Evolutionary conservation across 2,888 invertebrate genomes (phyloP).

Genomic region (Hemistola chrysoprasaria): DNA sequence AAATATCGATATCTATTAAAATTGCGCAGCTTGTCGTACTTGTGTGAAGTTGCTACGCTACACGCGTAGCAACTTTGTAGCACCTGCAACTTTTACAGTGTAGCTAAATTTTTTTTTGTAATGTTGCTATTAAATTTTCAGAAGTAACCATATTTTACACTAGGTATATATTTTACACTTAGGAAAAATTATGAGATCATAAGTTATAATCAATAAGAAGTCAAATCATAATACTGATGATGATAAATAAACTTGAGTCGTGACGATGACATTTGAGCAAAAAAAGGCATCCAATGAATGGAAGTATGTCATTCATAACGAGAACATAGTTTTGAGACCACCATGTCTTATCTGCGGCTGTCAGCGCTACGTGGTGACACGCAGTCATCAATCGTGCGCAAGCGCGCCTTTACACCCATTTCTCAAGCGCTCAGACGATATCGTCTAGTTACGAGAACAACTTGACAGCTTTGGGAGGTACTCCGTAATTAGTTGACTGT

Average conservation of each 20-base stretch:
- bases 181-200: conserved; percentile 1
- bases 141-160: too few relatives aligned
- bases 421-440: conserved; percentile 38
- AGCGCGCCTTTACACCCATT: conserved; percentile 41
- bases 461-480: conserved; percentile 36
- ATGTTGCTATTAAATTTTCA: too few relatives aligned
- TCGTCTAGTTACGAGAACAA: conserved; percentile 22
- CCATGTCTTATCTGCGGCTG: conserved; percentile 49
- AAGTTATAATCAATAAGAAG: not conserved
- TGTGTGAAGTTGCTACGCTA: too few relatives aligned
- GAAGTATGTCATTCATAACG: conserved; percentile 45
- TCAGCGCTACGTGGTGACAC: conserved; percentile 37
- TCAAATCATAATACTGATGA: not conserved
- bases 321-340: conserved; percentile 50
- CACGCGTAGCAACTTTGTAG: too few relatives aligned
- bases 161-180: too few relatives aligned
- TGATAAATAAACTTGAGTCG: not conserved
- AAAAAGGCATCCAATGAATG: conserved; percentile 31
- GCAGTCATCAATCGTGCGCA: conserved; percentile 59
- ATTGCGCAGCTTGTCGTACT: too few relatives aligned
- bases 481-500: conserved; percentile 34
- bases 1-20: too few relatives aligned
- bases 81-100: too few relatives aligned
- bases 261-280: conserved; percentile 1
- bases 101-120: too few relatives aligned